Evolutionary conservation across 2,113 vertebrate species (phyloP).

Genomic region (Ageneiosus marmoratus): DNA sequence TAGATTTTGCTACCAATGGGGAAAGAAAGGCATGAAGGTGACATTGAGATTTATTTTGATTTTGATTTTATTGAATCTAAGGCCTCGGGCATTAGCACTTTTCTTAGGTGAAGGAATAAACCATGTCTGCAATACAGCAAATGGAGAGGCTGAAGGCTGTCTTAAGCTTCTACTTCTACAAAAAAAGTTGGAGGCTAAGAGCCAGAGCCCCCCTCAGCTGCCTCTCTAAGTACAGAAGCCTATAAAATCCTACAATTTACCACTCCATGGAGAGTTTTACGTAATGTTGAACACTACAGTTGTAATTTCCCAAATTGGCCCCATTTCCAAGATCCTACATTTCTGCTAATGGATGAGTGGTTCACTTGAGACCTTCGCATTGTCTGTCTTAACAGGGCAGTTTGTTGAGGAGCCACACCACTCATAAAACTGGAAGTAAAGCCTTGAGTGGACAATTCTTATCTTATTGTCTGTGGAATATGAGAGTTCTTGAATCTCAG

Average conservation of each 20-base stretch:
- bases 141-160: not conserved
- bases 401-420: conserved; percentile 37
- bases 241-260: conserved; percentile 19
- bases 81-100: not conserved
- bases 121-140: not conserved
- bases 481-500: conserved; percentile 11
- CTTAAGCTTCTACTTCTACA: conserved; percentile 2
- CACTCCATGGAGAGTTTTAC: conserved; percentile 32
- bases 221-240: conserved; percentile 10
- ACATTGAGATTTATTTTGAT: conserved; percentile 33
- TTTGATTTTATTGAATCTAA: conserved; percentile 27
- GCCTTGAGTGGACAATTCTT: conserved; percentile 20
- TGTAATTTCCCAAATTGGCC: conserved; percentile 34
- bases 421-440: conserved; percentile 43
- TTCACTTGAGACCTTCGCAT: conserved; percentile 39
- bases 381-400: conserved; percentile 38
- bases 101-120: conserved; percentile 18
- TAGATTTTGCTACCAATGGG: conserved; percentile 24
- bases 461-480: conserved; percentile 45
- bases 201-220: conserved; percentile 11
- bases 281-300: conserved; percentile 20
- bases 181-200: not conserved
- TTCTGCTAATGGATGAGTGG: conserved; percentile 43
- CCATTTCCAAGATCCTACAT: conserved; percentile 45
- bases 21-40: conserved; percentile 43